Percentiles rank a stretch among this genome's conserved stretches.
Conservation (phyloP, 2,888 invertebrate genomes). For the Ceraclea dissimilis region DNA sequence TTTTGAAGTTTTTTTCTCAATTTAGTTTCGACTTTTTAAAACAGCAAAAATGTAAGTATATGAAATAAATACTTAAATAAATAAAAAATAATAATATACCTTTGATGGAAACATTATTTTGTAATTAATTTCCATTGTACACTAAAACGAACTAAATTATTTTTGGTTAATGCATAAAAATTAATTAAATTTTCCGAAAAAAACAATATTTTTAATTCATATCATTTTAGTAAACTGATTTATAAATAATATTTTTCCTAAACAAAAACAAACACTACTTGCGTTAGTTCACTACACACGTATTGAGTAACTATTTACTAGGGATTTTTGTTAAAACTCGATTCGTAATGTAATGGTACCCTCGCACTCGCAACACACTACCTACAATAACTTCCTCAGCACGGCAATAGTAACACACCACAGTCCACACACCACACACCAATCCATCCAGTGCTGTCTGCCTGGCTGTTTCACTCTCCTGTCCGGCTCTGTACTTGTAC, state of each 20-base stretch:
- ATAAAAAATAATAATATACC: not conserved
- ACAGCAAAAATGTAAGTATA: too few relatives aligned
- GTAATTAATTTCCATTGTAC: too few relatives aligned
- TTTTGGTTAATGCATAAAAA: too few relatives aligned
- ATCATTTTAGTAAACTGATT: too few relatives aligned
- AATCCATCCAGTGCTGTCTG: not conserved
- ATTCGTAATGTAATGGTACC: not conserved
- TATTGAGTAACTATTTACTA: not conserved
- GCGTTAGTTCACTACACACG: not conserved
- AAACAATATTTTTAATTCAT: too few relatives aligned
- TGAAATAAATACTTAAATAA: too few relatives aligned
- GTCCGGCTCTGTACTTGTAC: not conserved
- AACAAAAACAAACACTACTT: not conserved
- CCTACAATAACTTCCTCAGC: not conserved
- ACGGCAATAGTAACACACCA: not conserved
- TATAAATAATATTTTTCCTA: not conserved
- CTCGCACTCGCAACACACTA: not conserved
- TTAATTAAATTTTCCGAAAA: too few relatives aligned
- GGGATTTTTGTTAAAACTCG: not conserved
- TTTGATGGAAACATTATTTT: too few relatives aligned
- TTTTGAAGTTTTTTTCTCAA: too few relatives aligned
- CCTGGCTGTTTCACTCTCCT: not conserved
- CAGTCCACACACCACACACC: not conserved
- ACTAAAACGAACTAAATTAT: too few relatives aligned
- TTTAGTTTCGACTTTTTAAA: too few relatives aligned